Base-by-base conservation (phyloP, 2,113 vertebrate genomes). In the Phocoena phocoena region DNA sequence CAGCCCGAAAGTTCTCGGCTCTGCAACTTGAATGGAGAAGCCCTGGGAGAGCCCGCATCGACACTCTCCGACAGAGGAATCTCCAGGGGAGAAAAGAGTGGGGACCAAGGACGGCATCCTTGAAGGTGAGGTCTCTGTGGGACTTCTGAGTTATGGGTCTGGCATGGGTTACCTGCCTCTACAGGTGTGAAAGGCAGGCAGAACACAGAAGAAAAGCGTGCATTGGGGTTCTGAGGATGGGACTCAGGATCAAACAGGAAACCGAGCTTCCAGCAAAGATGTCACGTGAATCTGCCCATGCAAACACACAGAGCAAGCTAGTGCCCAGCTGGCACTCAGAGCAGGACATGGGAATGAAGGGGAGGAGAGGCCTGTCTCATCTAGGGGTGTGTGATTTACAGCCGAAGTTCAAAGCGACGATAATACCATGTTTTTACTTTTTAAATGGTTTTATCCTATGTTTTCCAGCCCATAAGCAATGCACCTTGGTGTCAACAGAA, bases 401-500 rank as follows among this genome's bases (percentile, higher is more conserved):
- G 96, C 93, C 94, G 70, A 96, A 98, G 98, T 98, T 98, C 98
- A 98, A 92, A 98, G 88, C 82, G 96, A 97, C 79, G 88, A 81
- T 96, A 98, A 98, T 96, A 98, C 98, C 96, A 97, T 84, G 95
- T 88, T 85, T 98, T 98, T 98, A 96, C 95, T 98, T 98, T 98
- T 97, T 12, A 97, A 98, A 98, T 98, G 95, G 97, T 98, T 98
- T 98, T 96, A 98, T 98, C 96, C 98, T 15, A 1, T 96, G 97
- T 98, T 98, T 96, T 87, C 95, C 55, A 55, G 91, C 98, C 98
- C 96, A 67, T n/a, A 6, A 98, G 97, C 97, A 98, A 98, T 11
- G 93, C 97, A 98, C 98, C 98, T 98, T 67, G 88, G 97, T 98
- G 98, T 98, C 99, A 98, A 98, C 98, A 97, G 98, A 98, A 96